Evolutionary conservation across 2,888 invertebrate genomes (phyloP).

Genomic region (Pandemis cinnamomeana): DNA sequence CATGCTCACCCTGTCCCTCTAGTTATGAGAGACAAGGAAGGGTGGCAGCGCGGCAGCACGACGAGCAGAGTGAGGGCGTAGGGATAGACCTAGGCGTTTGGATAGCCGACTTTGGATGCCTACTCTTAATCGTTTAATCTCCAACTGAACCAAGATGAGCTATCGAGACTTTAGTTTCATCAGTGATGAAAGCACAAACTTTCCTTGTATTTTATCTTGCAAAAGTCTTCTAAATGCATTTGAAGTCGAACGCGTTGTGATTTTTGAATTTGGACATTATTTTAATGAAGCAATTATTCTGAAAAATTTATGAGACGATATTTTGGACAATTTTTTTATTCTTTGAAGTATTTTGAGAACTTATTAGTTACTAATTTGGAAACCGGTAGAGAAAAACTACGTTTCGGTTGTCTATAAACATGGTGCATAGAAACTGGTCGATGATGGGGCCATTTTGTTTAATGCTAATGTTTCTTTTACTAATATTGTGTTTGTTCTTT

Average conservation of each 20-base stretch:
- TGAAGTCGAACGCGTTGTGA: not conserved
- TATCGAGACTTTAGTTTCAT: too few species aligned
- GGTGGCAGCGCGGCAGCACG: too few species aligned
- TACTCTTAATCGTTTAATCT: too few species aligned
- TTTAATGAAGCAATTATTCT: constrained; percentile 35
- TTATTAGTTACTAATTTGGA: not conserved
- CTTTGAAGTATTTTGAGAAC: not conserved
- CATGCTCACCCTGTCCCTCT: too few species aligned
- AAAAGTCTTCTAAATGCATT: not conserved
- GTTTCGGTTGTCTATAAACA: not conserved
- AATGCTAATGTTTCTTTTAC: not conserved
- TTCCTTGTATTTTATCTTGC: not conserved
- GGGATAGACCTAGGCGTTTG: too few species aligned
- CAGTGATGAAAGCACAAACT: not conserved
- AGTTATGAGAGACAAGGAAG: too few species aligned
- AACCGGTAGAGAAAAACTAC: not conserved
- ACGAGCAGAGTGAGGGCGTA: too few species aligned
- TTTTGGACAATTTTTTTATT: constrained; percentile 1
- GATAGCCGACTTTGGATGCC: too few species aligned
- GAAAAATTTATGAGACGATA: not conserved
- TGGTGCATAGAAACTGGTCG: not conserved
- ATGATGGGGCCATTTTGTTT: not conserved
- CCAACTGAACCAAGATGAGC: too few species aligned
- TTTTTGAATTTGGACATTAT: constrained; percentile 20
- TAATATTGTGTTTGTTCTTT: not conserved